Conservation (phyloP, 1,140 invertebrate genomes). For the Drosophila grimshawi region DNA sequence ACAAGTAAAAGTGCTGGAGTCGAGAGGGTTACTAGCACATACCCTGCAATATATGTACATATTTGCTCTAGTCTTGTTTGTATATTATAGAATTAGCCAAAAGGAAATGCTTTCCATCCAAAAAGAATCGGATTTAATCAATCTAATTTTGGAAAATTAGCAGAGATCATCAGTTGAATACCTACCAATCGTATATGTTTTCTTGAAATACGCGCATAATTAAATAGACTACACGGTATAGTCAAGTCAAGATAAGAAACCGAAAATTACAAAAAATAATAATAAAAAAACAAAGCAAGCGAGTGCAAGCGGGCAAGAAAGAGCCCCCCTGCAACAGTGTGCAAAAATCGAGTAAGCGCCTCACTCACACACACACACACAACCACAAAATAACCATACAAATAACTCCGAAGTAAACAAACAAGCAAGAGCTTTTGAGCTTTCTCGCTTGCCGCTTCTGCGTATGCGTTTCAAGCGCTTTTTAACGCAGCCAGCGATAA, state of each 20-base stretch:
- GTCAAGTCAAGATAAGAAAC: background rate
- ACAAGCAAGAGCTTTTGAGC: constrained; percentile 36
- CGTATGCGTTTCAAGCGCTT: constrained; percentile 3
- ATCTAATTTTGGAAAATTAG: too few relatives aligned
- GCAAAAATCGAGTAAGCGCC: constrained; percentile 73
- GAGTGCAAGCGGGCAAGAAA: constrained; percentile 30
- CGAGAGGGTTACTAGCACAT: background rate
- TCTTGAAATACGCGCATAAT: too few relatives aligned
- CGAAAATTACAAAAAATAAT: constrained; percentile 1
- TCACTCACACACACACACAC: constrained; percentile 20
- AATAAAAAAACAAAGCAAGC: background rate
- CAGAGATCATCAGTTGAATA: too few relatives aligned
- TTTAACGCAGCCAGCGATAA: constrained; percentile 1
- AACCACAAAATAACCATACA: constrained; percentile 16
- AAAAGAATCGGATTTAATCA: too few relatives aligned
- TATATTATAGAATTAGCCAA: too few relatives aligned
- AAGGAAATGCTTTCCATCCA: too few relatives aligned
- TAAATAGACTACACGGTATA: background rate
- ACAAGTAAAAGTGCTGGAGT: constrained; percentile 1
- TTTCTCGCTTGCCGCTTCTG: constrained; percentile 25
- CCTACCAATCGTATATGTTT: too few relatives aligned
- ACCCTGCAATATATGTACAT: background rate
- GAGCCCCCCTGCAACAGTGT: constrained; percentile 50
- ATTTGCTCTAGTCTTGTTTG: too few relatives aligned
- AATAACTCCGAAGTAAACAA: constrained; percentile 1